Evolutionary conservation across 2,888 invertebrate genomes (phyloP).

Genomic region (Trachelus troglodyta): DNA sequence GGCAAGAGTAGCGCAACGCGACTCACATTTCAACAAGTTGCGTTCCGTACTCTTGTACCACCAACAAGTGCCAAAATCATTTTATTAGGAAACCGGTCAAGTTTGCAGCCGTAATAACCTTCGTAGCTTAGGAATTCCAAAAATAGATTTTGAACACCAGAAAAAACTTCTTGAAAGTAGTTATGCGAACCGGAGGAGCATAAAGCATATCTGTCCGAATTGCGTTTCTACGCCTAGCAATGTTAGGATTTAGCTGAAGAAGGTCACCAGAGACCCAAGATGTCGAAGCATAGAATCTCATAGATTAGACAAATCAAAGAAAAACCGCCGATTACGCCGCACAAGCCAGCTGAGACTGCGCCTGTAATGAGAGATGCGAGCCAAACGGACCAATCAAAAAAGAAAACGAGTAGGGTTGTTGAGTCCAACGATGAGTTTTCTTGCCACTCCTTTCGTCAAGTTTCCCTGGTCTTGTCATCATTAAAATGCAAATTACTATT

Average conservation of each 20-base stretch:
- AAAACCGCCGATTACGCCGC: background rate
- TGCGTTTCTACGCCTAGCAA: background rate
- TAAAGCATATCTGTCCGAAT: constrained; percentile 5
- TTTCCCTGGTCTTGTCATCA: no score
- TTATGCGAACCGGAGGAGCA: background rate
- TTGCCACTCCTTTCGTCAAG: no score
- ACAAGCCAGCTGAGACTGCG: background rate
- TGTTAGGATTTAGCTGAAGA: background rate
- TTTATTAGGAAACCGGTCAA: background rate
- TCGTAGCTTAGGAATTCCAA: constrained; percentile 6
- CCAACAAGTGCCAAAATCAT: background rate
- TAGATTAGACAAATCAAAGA: background rate
- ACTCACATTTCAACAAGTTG: no score
- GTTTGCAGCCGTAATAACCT: background rate
- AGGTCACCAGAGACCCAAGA: background rate
- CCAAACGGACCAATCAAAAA: background rate
- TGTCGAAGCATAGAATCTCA: background rate
- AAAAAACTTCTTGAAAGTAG: constrained; percentile 2
- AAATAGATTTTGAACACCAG: background rate
- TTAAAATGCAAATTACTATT: no score
- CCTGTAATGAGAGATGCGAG: background rate
- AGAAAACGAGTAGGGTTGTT: no score
- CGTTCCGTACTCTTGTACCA: background rate
- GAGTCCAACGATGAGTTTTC: no score
- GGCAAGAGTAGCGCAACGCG: background rate